Conservation (phyloP, 2,888 invertebrate species). For the Onchidella celtica region DNA sequence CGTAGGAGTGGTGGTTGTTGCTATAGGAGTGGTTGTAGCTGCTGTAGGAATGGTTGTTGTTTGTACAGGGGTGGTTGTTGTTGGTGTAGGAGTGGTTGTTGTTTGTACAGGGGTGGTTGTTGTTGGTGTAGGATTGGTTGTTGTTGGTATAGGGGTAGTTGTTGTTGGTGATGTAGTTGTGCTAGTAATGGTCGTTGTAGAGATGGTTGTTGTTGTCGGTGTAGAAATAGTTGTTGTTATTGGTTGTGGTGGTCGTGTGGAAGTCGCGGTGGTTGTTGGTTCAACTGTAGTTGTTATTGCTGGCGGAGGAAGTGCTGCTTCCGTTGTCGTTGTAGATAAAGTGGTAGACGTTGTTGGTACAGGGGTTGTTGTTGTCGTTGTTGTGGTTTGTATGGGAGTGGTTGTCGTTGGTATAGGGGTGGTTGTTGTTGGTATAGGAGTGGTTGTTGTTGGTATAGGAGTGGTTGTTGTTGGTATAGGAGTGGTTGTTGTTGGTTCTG, state of each 20-base stretch:
- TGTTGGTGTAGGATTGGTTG: background rate
- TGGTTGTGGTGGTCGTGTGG: background rate
- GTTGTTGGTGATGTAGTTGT: background rate
- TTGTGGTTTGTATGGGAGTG: background rate
- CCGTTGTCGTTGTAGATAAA: background rate
- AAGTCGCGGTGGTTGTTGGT: background rate
- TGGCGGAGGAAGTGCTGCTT: background rate
- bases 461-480: background rate
- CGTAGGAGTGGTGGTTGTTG: background rate
- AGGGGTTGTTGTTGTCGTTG: background rate
- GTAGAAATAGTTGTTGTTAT: background rate
- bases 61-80: background rate
- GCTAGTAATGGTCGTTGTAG: background rate
- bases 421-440: background rate
- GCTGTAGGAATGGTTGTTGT: background rate
- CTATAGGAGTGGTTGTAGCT: background rate
- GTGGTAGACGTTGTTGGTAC: slow-evolving; percentile 21
- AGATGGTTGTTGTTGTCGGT: background rate
- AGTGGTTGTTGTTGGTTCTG: slow-evolving; percentile 6
- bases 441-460: background rate
- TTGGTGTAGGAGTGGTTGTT: background rate
- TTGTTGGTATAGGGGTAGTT: background rate
- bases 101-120: background rate
- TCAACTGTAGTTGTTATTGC: background rate
- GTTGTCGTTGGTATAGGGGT: slow-evolving; percentile 1